phyloP scores from a whole-genome alignment of 2,113 vertebrate species.

The Ptilorrhoa leucosticta region DNA sequence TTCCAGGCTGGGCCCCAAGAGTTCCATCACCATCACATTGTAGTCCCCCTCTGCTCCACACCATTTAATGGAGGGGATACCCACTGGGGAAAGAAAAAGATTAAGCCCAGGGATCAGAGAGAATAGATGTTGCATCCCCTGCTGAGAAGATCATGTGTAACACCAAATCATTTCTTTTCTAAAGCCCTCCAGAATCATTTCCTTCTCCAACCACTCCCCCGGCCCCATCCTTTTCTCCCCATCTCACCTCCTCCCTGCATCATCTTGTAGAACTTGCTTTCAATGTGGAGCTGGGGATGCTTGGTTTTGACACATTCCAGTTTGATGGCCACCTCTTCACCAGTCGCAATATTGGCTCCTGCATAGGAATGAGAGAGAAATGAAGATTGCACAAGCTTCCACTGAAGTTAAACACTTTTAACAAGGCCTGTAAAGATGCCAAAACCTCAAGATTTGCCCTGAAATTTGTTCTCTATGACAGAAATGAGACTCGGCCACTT shows the following conservation, averaged over 20 bases:
- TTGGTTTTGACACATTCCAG: constrained; percentile 98
- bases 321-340: constrained; percentile 97
- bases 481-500: not conserved
- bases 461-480: not conserved
- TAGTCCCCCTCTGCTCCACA: constrained; percentile 97
- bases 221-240: not conserved
- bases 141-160: not conserved
- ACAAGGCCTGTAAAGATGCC: not conserved
- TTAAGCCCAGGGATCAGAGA: not conserved
- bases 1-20: constrained; percentile 93
- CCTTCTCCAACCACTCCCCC: not conserved
- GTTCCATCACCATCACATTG: constrained; percentile 98
- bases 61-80: constrained; percentile 97
- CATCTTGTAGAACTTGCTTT: constrained; percentile 99
- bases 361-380: not conserved
- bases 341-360: constrained; percentile 97
- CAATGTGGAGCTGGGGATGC: constrained; percentile 95
- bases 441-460: not conserved
- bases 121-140: not conserved
- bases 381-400: not conserved
- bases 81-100: constrained; percentile 74
- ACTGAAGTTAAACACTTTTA: not conserved
- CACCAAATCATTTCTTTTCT: not conserved
- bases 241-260: constrained; percentile 96
- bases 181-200: not conserved